Percentiles rank a stretch among this genome's conserved stretches.
Evolutionary conservation across 37 sponge, comb jelly and placozoan genomes (phyloP).

Genomic region (Diacarnus erythraeanus): DNA sequence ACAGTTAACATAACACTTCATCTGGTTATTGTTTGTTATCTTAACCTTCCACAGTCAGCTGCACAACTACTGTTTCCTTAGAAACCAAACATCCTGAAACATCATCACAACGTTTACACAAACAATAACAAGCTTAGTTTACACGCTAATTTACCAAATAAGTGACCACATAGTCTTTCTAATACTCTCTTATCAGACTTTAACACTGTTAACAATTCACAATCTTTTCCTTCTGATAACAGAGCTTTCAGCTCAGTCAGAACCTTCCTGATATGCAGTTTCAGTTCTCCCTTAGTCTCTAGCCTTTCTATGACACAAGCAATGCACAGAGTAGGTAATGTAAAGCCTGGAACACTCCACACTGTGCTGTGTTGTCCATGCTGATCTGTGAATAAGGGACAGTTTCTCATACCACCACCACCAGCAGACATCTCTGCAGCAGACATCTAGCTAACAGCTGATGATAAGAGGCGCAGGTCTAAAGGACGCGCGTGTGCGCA

Average conservation of each 20-base stretch:
- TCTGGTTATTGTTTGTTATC: too few relatives aligned
- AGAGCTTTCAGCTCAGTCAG: conserved; percentile 50
- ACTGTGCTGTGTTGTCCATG: conserved; percentile 64
- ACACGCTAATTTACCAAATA: conserved; percentile 38
- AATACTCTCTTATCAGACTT: conserved; percentile 38
- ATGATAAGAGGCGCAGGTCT: not conserved
- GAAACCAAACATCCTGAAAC: conserved; percentile 4
- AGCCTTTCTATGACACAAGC: conserved; percentile 64
- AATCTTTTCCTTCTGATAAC: not conserved
- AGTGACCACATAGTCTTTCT: conserved; percentile 29
- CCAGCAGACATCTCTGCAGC: conserved; percentile 1
- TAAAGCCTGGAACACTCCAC: conserved; percentile 61
- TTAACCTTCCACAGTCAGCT: conserved; percentile 24
- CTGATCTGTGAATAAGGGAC: conserved; percentile 42
- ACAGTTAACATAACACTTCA: not conserved
- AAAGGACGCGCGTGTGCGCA: not conserved
- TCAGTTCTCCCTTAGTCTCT: conserved; percentile 14
- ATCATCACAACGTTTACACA: not conserved
- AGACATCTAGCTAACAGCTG: not conserved
- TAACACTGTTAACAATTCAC: conserved; percentile 4
- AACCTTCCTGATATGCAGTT: conserved; percentile 42
- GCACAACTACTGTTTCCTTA: conserved; percentile 12
- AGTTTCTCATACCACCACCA: too few relatives aligned
- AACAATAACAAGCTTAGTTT: not conserved
- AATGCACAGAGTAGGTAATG: conserved; percentile 55